Evolutionary conservation across 2,113 vertebrate genomes (phyloP).

Genomic region (Serinus canaria): DNA sequence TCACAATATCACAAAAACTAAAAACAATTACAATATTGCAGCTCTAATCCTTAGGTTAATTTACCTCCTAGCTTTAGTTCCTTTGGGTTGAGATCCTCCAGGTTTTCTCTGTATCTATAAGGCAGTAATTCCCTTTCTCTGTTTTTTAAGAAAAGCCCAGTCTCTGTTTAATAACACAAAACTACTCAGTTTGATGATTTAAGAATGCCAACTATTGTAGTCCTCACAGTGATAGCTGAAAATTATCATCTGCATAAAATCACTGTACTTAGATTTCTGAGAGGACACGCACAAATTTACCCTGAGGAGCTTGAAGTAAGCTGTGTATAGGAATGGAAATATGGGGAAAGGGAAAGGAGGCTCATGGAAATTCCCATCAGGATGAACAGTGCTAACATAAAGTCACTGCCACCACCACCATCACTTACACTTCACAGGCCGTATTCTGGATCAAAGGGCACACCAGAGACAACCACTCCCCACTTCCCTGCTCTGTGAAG

Average conservation of each 20-base stretch:
- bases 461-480: background rate
- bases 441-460: background rate
- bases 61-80: background rate
- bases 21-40: background rate
- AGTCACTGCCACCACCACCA: background rate
- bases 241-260: background rate
- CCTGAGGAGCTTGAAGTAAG: background rate
- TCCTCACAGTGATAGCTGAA: background rate
- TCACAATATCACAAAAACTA: background rate
- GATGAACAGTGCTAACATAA: background rate
- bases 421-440: background rate
- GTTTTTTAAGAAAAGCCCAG: background rate
- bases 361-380: background rate
- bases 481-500: background rate
- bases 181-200: background rate
- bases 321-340: background rate
- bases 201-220: background rate
- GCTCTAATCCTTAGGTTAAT: background rate
- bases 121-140: background rate
- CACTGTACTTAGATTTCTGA: background rate
- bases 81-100: background rate
- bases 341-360: background rate
- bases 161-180: background rate
- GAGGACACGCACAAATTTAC: background rate
- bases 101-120: background rate